These are phyloP conservation scores for Cherax destructor DNA, from an alignment of 1,140 invertebrate genomes.

Conservation along the genomic window DNA sequence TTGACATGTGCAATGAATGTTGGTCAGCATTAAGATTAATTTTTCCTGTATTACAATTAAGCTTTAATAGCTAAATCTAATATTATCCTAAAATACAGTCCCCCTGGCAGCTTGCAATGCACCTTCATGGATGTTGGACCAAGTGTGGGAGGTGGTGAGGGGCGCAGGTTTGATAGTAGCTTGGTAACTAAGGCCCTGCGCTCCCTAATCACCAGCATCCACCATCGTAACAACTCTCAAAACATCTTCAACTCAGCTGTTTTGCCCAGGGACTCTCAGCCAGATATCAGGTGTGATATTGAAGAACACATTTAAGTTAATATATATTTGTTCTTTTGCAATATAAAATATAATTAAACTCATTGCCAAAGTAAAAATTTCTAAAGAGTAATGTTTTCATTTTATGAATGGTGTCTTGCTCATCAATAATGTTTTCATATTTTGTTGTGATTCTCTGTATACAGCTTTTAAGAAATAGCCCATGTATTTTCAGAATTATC, in stretches of 20 bases:
- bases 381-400: neutral
- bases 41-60: conserved; percentile 27
- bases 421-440: no score
- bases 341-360: neutral
- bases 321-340: neutral
- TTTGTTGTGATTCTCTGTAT: neutral
- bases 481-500: conserved; percentile 84
- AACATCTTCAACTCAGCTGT: conserved; percentile 77
- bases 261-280: conserved; percentile 78
- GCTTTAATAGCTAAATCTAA: conserved; percentile 62
- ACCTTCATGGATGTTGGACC: conserved; percentile 88
- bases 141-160: conserved; percentile 83
- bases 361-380: neutral
- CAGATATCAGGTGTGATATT: conserved; percentile 85
- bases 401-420: no score
- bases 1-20: conserved; percentile 50
- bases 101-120: conserved; percentile 82
- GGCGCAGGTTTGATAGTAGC: conserved; percentile 77
- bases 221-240: conserved; percentile 82
- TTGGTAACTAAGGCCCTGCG: conserved; percentile 85
- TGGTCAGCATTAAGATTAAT: neutral
- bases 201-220: conserved; percentile 85
- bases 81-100: conserved; percentile 72
- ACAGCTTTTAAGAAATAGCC: neutral
- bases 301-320: neutral